Conservation (phyloP, 2,113 vertebrate genomes). For the Rhombomys opimus region DNA sequence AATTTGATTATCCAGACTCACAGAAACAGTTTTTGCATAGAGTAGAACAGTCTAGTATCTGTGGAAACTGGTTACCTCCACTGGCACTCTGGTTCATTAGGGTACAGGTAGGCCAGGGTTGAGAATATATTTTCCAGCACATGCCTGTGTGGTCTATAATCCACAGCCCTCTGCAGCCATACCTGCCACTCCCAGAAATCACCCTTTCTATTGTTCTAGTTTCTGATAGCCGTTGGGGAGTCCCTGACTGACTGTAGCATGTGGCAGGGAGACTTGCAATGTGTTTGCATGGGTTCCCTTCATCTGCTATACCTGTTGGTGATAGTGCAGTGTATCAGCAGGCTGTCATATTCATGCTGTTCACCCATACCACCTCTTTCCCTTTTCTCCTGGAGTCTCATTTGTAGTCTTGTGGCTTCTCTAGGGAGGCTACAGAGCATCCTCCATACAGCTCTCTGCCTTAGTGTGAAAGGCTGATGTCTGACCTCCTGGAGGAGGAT, state of each 20-base stretch:
- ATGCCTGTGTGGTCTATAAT: background rate
- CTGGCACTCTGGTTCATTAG: background rate
- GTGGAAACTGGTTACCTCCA: background rate
- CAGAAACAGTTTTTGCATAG: background rate
- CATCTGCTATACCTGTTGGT: background rate
- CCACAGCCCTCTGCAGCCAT: background rate
- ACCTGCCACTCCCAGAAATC: background rate
- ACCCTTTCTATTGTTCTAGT: fast-evolving
- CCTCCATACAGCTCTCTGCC: conserved; percentile 48
- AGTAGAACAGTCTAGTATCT: background rate
- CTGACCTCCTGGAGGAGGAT: conserved; percentile 40
- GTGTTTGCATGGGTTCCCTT: background rate
- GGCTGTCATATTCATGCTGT: conserved; percentile 21
- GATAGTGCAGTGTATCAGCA: conserved; percentile 57
- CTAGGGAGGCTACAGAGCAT: conserved; percentile 13
- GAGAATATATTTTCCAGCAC: fast-evolving
- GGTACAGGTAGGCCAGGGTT: background rate
- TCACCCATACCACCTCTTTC: background rate
- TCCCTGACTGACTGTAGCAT: background rate
- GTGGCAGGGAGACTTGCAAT: fast-evolving
- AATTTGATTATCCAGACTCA: background rate
- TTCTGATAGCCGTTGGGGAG: background rate
- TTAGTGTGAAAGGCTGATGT: background rate
- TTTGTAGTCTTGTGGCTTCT: background rate
- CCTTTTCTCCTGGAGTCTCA: background rate